These are phyloP conservation scores for Ictalurus furcatus DNA, from an alignment of 2,113 vertebrate species.

Conservation along the genomic window DNA sequence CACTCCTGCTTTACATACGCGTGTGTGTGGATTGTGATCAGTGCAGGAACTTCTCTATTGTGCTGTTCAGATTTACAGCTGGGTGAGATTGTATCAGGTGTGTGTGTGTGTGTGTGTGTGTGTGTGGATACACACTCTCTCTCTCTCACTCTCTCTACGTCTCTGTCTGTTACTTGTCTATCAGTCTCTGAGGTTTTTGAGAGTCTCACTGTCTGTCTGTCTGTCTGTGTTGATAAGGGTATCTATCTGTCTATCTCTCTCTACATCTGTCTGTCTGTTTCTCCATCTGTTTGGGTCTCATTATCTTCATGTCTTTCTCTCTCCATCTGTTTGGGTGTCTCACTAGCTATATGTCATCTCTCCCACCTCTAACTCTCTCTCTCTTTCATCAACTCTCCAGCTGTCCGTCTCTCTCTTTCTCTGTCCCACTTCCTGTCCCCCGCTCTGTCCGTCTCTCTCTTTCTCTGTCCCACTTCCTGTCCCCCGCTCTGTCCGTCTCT, in stretches of 20 bases:
- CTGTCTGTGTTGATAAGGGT: neutral
- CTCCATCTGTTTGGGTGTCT: neutral
- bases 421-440: neutral
- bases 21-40: neutral
- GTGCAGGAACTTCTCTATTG: slow-evolving; percentile 2
- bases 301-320: neutral
- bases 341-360: neutral
- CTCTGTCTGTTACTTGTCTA: neutral
- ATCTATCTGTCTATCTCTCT: neutral
- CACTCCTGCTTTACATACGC: neutral
- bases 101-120: neutral
- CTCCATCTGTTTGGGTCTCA: neutral
- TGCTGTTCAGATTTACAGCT: neutral
- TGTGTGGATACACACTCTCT: too few species aligned
- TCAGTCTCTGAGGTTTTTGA: neutral
- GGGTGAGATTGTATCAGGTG: neutral
- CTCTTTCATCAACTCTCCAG: neutral
- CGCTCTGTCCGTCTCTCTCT: neutral
- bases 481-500: neutral
- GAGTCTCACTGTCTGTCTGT: too few species aligned
- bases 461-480: neutral
- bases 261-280: neutral
- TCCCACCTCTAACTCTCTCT: neutral
- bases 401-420: neutral
- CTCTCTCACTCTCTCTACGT: neutral